These are phyloP conservation scores for Leptinotarsa tumamoca DNA, from an alignment of 2,888 invertebrate genomes.

Conservation along the genomic window DNA sequence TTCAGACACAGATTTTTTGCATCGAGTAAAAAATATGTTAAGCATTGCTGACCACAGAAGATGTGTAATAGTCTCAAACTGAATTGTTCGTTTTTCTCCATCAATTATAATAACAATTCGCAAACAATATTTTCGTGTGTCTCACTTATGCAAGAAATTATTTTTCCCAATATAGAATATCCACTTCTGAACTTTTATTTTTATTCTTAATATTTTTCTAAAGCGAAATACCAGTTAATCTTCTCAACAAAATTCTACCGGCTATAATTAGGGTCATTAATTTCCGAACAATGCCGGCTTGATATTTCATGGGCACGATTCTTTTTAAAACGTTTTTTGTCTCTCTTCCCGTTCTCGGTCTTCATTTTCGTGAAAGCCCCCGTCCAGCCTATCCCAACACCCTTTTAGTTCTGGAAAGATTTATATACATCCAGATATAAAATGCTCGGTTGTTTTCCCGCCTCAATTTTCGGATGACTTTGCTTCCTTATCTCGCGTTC, in stretches of 20 bases:
- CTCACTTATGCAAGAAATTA: background rate
- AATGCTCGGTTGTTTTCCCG: slow-evolving; percentile 58
- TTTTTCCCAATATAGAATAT: background rate
- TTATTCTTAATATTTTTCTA: background rate
- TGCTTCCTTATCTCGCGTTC: slow-evolving; percentile 42
- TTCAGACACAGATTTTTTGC: no score
- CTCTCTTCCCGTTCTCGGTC: background rate
- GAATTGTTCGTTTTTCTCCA: no score
- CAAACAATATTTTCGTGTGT: no score
- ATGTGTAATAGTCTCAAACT: no score
- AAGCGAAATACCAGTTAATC: slow-evolving; percentile 1
- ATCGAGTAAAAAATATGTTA: no score
- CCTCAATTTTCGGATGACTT: slow-evolving; percentile 44
- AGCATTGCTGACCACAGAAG: no score
- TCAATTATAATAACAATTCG: no score
- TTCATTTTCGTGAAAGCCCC: slow-evolving; percentile 17
- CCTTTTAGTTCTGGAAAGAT: slow-evolving; percentile 52
- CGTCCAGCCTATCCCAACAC: slow-evolving; percentile 35
- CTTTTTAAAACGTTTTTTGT: slow-evolving; percentile 13
- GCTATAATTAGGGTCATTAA: slow-evolving; percentile 13
- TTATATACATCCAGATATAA: slow-evolving; percentile 61
- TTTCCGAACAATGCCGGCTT: background rate
- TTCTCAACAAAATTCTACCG: slow-evolving; percentile 6
- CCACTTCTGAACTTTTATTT: background rate
- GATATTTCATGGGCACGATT: slow-evolving; percentile 8